Percentiles rank a stretch among this genome's conserved stretches.
Conservation (phyloP, 2,797 vertebrate genomes). For the Craterocephalus amniculus region DNA sequence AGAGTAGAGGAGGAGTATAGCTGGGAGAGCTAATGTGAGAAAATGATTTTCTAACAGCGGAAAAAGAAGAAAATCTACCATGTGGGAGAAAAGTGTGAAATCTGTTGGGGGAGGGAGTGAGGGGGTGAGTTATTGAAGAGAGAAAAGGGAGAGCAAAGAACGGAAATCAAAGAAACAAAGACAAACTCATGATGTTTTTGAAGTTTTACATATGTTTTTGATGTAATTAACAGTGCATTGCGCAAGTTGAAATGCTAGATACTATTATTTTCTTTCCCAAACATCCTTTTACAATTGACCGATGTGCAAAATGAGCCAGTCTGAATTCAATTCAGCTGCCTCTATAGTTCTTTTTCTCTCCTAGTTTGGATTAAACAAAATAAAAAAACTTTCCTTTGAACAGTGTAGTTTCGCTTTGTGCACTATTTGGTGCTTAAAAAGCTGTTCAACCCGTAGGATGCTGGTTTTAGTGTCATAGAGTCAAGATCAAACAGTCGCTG, state of each 20-base stretch:
- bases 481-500: constrained; percentile 35
- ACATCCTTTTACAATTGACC: too few species aligned
- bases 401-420: background rate
- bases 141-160: constrained; percentile 2
- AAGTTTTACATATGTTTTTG: background rate
- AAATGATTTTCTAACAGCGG: constrained; percentile 59
- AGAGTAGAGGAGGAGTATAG: constrained; percentile 2
- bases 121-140: background rate
- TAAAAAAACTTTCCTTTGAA: background rate
- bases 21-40: constrained; percentile 30
- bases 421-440: background rate
- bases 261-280: too few species aligned
- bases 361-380: background rate
- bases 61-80: constrained; percentile 47
- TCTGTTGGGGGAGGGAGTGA: background rate
- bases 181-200: background rate
- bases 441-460: background rate
- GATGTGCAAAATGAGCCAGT: too few species aligned
- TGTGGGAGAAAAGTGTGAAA: constrained; percentile 41
- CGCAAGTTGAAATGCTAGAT: too few species aligned
- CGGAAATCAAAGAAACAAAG: background rate
- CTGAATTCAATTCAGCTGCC: too few species aligned
- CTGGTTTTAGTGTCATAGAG: background rate
- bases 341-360: too few species aligned
- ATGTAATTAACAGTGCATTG: background rate